A percentile compares a stretch with the other conserved stretches of the same genome.
These are phyloP conservation scores for Zaprionus obscuricornis DNA, from an alignment of 2,888 invertebrate species.

Conservation along the genomic window DNA sequence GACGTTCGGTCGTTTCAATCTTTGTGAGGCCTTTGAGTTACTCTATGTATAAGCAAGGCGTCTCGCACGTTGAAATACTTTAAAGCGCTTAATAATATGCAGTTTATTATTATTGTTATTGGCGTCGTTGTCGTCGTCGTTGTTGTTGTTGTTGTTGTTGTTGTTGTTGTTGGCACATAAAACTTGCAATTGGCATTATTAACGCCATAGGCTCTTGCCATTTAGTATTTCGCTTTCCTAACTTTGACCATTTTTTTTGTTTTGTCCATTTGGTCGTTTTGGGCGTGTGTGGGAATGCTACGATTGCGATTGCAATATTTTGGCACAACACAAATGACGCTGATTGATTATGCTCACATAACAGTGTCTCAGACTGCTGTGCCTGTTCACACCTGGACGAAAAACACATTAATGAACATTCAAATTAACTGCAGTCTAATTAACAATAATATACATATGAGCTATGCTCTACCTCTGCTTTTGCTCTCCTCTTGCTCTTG, in stretches of 20 bases:
- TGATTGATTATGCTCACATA: constrained; percentile 60
- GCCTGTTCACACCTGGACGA: constrained; percentile 71
- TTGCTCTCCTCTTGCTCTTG: too few relatives aligned
- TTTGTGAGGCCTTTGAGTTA: constrained; percentile 49
- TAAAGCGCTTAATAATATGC: constrained; percentile 74
- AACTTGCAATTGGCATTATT: constrained; percentile 72
- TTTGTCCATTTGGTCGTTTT: constrained; percentile 8
- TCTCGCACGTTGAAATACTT: constrained; percentile 65
- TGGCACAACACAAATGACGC: constrained; percentile 62
- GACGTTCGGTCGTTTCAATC: constrained; percentile 13
- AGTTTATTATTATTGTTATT: constrained; percentile 69
- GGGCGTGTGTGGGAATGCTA: constrained; percentile 67
- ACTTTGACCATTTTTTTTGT: constrained; percentile 6
- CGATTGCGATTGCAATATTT: constrained; percentile 50
- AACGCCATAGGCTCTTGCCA: constrained; percentile 66
- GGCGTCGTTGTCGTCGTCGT: constrained; percentile 40
- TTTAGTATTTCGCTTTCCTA: constrained; percentile 33
- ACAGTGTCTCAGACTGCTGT: constrained; percentile 22
- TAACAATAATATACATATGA: constrained; percentile 48
- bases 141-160: constrained; percentile 40
- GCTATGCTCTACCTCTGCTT: too few relatives aligned
- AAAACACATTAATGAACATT: constrained; percentile 63
- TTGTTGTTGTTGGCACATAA: constrained; percentile 54
- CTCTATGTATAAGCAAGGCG: constrained; percentile 46
- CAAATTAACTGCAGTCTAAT: constrained; percentile 72